Evolutionary conservation across 1,140 invertebrate genomes (phyloP).

Genomic region (Apocrypta bakeri): DNA sequence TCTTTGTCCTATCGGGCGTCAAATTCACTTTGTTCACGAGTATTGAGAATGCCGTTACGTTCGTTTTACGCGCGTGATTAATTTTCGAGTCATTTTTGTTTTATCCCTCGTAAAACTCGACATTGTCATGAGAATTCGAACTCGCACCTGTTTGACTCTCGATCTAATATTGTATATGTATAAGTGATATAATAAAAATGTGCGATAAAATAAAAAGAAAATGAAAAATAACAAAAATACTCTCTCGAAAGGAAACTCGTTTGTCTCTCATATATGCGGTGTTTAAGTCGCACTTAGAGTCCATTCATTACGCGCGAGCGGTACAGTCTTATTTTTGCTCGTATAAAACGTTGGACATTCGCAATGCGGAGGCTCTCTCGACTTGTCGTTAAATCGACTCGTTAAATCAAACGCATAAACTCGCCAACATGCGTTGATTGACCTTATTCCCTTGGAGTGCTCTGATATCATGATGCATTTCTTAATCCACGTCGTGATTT

Average conservation of each 20-base stretch:
- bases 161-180: too few species aligned
- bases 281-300: constrained; percentile 23
- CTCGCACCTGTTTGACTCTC: too few species aligned
- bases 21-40: neutral
- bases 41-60: too few species aligned
- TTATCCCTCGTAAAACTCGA: too few species aligned
- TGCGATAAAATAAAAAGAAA: neutral
- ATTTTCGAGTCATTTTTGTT: too few species aligned
- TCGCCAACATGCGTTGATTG: constrained; percentile 27
- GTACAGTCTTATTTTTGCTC: neutral
- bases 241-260: constrained; percentile 28
- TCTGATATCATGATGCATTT: constrained; percentile 5
- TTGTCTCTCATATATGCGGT: neutral
- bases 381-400: constrained; percentile 45
- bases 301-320: neutral
- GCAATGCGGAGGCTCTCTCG: neutral
- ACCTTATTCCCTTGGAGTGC: constrained; percentile 4
- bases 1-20: neutral
- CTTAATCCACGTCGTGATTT: constrained; percentile 25
- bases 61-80: too few species aligned
- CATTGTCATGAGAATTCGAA: too few species aligned
- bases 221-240: too few species aligned
- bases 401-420: constrained; percentile 41
- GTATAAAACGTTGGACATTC: neutral
- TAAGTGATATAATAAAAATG: neutral